Evolutionary conservation across 1,140 invertebrate species (phyloP).

Genomic region (Brachystomella parvula): DNA sequence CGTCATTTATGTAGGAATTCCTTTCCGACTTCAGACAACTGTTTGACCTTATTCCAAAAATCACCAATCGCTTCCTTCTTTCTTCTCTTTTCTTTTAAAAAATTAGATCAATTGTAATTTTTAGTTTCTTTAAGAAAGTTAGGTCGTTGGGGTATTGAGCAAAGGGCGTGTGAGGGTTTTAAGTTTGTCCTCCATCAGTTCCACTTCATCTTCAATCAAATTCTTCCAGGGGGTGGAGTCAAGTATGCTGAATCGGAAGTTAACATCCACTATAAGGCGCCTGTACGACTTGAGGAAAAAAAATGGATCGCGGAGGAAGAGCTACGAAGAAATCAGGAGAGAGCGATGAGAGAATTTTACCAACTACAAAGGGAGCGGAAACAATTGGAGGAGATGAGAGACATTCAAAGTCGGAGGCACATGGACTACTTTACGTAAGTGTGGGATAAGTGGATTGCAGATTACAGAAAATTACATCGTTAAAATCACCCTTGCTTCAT

Average conservation of each 20-base stretch:
- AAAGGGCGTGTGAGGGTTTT: too few relatives aligned
- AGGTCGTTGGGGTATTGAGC: too few relatives aligned
- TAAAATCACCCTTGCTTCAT: slow-evolving; percentile 16
- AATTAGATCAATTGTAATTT: background rate
- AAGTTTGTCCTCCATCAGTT: too few relatives aligned
- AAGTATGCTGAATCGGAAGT: slow-evolving; percentile 84
- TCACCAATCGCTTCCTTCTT: too few relatives aligned
- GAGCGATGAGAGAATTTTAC: slow-evolving; percentile 80
- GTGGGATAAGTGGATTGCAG: background rate
- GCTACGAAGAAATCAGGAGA: slow-evolving; percentile 70
- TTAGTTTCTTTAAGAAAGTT: background rate
- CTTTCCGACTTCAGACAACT: slow-evolving; percentile 28
- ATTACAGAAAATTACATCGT: slow-evolving; percentile 1
- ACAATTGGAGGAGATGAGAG: slow-evolving; percentile 79
- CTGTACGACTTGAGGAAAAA: slow-evolving; percentile 73
- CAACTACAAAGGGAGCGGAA: slow-evolving; percentile 78
- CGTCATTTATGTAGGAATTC: slow-evolving; percentile 12
- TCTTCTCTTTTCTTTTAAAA: too few relatives aligned
- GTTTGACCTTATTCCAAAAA: slow-evolving; percentile 17
- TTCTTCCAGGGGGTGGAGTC: slow-evolving; percentile 50
- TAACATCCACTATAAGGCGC: slow-evolving; percentile 83
- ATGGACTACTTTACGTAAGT: slow-evolving; percentile 79
- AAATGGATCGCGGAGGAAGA: slow-evolving; percentile 69
- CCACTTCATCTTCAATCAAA: background rate
- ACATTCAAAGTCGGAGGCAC: slow-evolving; percentile 80